Evolutionary conservation across 2,797 vertebrate species (phyloP).

Genomic region (Sebastes matsubarae): DNA sequence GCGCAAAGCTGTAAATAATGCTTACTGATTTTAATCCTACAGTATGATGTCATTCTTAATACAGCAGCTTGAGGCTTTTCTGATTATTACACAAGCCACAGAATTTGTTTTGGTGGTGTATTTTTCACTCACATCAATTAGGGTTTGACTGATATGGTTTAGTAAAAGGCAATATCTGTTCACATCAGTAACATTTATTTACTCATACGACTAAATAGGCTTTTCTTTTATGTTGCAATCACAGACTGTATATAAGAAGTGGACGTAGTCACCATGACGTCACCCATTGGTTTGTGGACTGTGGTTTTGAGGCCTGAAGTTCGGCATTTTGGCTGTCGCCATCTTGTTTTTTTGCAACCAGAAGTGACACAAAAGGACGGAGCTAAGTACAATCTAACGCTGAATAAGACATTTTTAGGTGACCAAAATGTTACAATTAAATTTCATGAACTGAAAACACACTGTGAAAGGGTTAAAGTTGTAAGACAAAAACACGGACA

Average conservation of each 20-base stretch:
- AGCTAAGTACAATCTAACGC: no score
- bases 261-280: rapidly evolving
- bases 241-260: not conserved
- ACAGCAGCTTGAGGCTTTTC: not conserved
- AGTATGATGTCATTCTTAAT: not conserved
- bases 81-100: not conserved
- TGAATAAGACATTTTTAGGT: no score
- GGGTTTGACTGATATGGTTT: not conserved
- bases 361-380: no score
- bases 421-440: no score
- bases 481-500: no score
- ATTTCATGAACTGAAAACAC: no score
- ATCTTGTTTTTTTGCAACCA: not conserved
- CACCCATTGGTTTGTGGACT: not conserved
- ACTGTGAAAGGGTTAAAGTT: no score
- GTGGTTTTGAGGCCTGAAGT: no score
- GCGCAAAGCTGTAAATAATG: slow-evolving; percentile 35
- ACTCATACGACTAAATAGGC: not conserved
- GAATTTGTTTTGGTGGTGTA: not conserved
- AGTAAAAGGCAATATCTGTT: slow-evolving; percentile 3
- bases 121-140: not conserved
- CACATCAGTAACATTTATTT: not conserved
- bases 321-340: not conserved
- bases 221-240: not conserved
- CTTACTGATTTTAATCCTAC: not conserved